Evolutionary conservation across 1,140 invertebrate genomes (phyloP).

Genomic region (Cataglyphis hispanica): DNA sequence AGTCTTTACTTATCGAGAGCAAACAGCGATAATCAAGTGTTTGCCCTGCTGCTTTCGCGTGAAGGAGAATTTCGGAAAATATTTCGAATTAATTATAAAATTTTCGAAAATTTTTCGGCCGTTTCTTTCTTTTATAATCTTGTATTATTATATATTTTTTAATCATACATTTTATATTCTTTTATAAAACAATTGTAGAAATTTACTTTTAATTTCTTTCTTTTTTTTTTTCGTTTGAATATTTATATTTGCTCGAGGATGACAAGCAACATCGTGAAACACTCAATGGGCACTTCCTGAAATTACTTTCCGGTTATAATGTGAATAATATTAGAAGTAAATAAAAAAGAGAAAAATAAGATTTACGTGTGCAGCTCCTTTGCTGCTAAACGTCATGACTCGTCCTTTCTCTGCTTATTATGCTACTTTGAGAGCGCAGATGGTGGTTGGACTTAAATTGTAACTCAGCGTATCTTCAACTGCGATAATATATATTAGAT

Average conservation of each 20-base stretch:
- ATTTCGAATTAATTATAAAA: not conserved
- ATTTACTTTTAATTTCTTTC: no score
- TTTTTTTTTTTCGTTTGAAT: not conserved
- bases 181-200: not conserved
- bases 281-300: not conserved
- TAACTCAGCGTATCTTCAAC: constrained; percentile 15
- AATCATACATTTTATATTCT: no score
- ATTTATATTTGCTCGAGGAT: not conserved
- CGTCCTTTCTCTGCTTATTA: constrained; percentile 43
- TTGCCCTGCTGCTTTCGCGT: not conserved
- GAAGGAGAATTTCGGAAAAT: not conserved
- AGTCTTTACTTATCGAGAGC: not conserved
- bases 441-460: constrained; percentile 36
- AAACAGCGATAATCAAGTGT: not conserved
- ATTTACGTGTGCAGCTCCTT: constrained; percentile 19
- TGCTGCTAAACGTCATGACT: constrained; percentile 30
- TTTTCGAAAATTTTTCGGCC: not conserved
- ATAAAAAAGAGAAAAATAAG: constrained; percentile 22
- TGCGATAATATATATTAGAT: not conserved
- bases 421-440: constrained; percentile 26
- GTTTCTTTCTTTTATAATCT: not conserved
- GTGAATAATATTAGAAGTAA: not conserved
- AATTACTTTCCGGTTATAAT: constrained; percentile 26
- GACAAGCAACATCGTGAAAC: not conserved
- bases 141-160: no score